Base-by-base conservation (phyloP, 2,888 invertebrate species). In the Agrotis ipsilon region DNA sequence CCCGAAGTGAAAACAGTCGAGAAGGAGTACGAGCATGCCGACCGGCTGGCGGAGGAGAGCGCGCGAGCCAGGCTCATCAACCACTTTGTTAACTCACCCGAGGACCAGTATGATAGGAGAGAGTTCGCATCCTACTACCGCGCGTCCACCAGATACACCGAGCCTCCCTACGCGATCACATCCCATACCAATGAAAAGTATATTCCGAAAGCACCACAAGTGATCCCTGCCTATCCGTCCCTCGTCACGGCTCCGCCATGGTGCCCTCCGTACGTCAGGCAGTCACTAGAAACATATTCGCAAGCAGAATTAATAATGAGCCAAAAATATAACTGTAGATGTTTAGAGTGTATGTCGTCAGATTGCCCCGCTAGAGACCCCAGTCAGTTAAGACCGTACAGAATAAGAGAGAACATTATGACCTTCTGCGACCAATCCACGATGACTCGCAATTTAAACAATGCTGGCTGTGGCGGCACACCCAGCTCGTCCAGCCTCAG, bases 401-500 rank as follows among this genome's bases (percentile, higher is more conserved):
- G 14, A 14, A 87, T 89, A 32, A 90, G 83, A 78, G 86, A 90
- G 43, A 93, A 92, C 65, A 92, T 94, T 43, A 89, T 89, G 87
- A 90, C 80, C 0, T 94, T 92, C 73, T 75, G 78, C 27, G 92
- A 94, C 67, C 88, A 80, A 19, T 79, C 67, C 45, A 94, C 94
- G 0, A 94, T 93, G 93, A 95, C 95, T 13, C 82, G 83, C 0
- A 87, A 75, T 27, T n/a, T 91, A n/a, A 86, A 81, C 13, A 91
- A 93, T 64, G 88, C 87, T 0, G 82, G 85, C 19, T 92, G 92
- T 55, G 89, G 90, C 5, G 72, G 75, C 5, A 60, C 78, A 2
- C 69, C 80, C 1, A 70, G 71, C 4, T 64, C 82, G 3, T 82
- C 86, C 0, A 87, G 83, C 2, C 24, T n/a, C 51, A 70, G 58